Base-by-base conservation (phyloP, 2,888 invertebrate species). In the Schrankia costaestrigalis region DNA sequence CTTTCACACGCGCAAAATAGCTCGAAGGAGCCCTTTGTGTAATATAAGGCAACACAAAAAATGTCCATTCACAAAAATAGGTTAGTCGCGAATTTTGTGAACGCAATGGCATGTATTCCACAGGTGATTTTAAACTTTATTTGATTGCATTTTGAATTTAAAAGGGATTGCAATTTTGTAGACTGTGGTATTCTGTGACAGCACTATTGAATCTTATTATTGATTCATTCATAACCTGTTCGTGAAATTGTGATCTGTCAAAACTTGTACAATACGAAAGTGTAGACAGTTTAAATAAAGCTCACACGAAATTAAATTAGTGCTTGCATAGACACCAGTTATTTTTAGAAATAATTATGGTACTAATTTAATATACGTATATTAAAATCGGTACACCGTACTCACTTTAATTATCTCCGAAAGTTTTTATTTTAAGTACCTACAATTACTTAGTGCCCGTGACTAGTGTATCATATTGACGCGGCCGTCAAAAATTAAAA, bases 1-100 rank as follows among this genome's bases (percentile, higher is more conserved):
- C 79, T 85, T 87, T 85, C 86, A 85, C 79, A 82, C 78, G 82
- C 73, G 78, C 79, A 75, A 80, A 86, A 84, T 84, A 82, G 78
- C 78, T 81, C 75, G 70, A 78, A 81, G 69, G 63, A 69, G 62
- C 56, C 76, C 65, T 78, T 87, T 86, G 82, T 85, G 59, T 66
- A 68, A 63, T 73, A 63, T 66, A 63, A 58, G 57, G 50, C 58
- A 61, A 56, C 61, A 68, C 71, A 82, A 85, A 84, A 85, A 84
- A 81, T 47, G 53, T 63, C 82, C 88, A 87, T 89, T 88, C 86
- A 87, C 79, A 76, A 85, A 87, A 80, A 85, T 87, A 82, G 82
- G 84, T 85, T 85, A 78, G 76, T 75, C 69, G 78, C 78, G 68
- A 76, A 79, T 74, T 66, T 63, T 51, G 58, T 53, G 56, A 41